Evolutionary conservation across 1,140 invertebrate species (phyloP).

Genomic region (Drosophila littoralis): DNA sequence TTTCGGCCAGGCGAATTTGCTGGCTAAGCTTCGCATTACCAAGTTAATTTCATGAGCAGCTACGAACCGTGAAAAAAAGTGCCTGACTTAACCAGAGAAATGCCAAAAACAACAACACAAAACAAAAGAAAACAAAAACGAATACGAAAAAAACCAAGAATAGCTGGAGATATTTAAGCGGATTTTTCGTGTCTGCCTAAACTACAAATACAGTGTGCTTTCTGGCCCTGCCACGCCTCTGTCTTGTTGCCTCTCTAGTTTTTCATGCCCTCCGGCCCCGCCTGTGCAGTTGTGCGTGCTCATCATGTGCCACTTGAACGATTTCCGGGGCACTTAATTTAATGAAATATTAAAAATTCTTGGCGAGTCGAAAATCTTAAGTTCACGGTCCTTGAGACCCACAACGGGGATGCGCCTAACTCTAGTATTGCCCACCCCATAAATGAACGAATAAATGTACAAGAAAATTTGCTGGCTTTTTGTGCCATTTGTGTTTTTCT

Average conservation of each 20-base stretch:
- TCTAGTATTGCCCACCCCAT: not conserved
- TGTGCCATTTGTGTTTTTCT: constrained; percentile 1
- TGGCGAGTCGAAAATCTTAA: constrained; percentile 18
- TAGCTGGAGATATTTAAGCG: constrained; percentile 56
- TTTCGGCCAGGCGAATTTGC: constrained; percentile 5
- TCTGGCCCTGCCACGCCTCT: not conserved
- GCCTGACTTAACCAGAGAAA: constrained; percentile 79
- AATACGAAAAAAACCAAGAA: constrained; percentile 1
- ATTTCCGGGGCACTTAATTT: constrained; percentile 81
- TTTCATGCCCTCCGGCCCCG: not conserved
- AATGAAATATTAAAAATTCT: constrained; percentile 84
- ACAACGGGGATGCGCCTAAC: constrained; percentile 20
- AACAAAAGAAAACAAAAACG: not conserved
- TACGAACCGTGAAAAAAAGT: constrained; percentile 56
- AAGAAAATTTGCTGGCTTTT: constrained; percentile 32
- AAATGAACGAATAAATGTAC: constrained; percentile 28
- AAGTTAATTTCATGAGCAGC: constrained; percentile 64
- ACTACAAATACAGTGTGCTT: constrained; percentile 33
- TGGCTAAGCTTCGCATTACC: constrained; percentile 49
- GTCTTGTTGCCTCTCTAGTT: not conserved
- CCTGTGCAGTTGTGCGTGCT: constrained; percentile 68
- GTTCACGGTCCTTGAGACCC: not conserved
- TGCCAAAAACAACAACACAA: constrained; percentile 59
- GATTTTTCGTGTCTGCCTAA: constrained; percentile 56
- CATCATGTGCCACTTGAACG: constrained; percentile 80